Evolutionary conservation across 2,888 invertebrate species (phyloP), one percentile per base, ranked within the genome.

Genomic region (Dexiosoma caninum): DNA sequence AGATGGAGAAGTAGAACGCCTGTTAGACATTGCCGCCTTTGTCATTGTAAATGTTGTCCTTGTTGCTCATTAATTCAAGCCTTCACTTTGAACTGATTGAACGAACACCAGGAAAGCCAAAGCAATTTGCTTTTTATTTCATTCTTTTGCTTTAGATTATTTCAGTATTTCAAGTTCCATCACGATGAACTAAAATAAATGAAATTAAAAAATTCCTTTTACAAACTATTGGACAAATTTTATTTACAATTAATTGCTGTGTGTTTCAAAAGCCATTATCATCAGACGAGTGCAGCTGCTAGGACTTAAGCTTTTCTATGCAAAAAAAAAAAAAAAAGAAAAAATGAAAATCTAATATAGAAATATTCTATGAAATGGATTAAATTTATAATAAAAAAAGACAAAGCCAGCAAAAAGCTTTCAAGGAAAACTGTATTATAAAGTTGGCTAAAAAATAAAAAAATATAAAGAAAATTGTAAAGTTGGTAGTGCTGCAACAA

Each of bases 151-250:
- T 44, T 44, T 44, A 30, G 59, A 49, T 40, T 49, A 59, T 16
- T 64, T 21, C 27, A 64, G 51, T 53, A 51, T 23, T 27, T 51
- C 30, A 53, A 53, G 46, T 77, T 72, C 62, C 71, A 67, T 81
- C 71, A 76, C 71, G 71, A 67, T 76, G 76, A 76, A 81, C 76
- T 76, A 76, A 81, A 72, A 77, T 23, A 72, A 81, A 69, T 55
- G 71, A 81, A 81, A 76, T 81, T 77, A 72, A 76, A 81, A 70
- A 81, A 77, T 81, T 77, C 81, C 72, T 72, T 72, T 80, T 35
- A 71, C 55, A 70, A 55, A 46, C 55, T 64, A 70, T 55, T 42
- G 77, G 40, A 49, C 49, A 77, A 55, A 59, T 59, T 70, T 77
- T 77, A 70, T 77, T 70, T 57, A 32, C 70, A 64, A 70, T 70